Evolutionary conservation across 2,888 invertebrate genomes (phyloP), one percentile per base, ranked within the genome.

Genomic region (Drosophila prostipennis): DNA sequence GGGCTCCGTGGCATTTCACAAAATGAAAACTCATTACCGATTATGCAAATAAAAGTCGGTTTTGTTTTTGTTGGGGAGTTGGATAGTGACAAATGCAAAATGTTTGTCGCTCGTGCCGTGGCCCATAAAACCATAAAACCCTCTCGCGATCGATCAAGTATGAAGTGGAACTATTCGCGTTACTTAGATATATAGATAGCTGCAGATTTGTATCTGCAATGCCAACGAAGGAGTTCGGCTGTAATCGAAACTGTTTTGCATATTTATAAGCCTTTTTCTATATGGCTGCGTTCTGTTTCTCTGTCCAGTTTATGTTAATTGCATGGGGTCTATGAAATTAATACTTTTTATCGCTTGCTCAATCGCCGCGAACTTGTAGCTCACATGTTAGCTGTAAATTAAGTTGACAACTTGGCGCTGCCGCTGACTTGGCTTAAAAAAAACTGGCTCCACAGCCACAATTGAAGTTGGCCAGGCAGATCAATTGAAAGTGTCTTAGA

Each of bases 311-410:
- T 84, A 84, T 83, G 82, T 83, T 83, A 83, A 83, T 83, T 84
- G 80, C 84, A 76, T 71, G 59, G 37, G 75, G 75, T 75, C 84
- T 84, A 86, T 86, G 82, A 85, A 86, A 85, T 86, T 80, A 85
- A 85, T 85, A 86, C 82, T 80, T 86, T 82, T 85, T 86, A 86
- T 86, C 84, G 80, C 74, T 80, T 81, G 86, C 86, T 80, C 86
- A 81, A 84, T 84, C 84, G 78, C 78, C 61, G 83, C 79, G 80
- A 85, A 86, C 86, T 86, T 85, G 85, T 86, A 86, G 81, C 83
- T 84, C 80, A 83, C 82, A 79, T 84, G 85, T 85, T 81, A 83
- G 84, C 81, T 85, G 84, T 85, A 85, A 85, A 85, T 86, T 85
- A 85, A 85, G 84, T 85, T 85, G 84, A 86, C 84, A 85, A 85